phyloP scores from a whole-genome alignment of 1,140 invertebrate species.

The Nephotettix cincticeps region DNA sequence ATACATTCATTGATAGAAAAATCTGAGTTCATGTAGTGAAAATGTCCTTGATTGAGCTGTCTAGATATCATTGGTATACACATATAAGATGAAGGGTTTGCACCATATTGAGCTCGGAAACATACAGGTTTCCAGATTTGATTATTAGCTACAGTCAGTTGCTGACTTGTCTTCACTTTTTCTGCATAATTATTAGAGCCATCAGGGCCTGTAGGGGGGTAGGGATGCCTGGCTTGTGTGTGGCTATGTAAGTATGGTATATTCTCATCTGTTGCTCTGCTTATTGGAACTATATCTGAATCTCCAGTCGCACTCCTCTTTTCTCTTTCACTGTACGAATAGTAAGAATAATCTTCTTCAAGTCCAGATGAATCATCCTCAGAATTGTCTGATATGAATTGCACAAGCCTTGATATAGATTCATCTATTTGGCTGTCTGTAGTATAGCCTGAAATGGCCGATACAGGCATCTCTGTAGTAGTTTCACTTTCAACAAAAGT shows the following conservation, averaged over 20 bases:
- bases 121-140: slow-evolving; percentile 19
- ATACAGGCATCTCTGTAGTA: not conserved
- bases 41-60: not conserved
- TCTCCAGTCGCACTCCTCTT: not conserved
- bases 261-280: not conserved
- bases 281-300: not conserved
- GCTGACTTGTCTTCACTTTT: slow-evolving; percentile 16
- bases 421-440: not conserved
- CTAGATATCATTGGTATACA: not conserved
- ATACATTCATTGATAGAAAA: not conserved
- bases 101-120: not conserved
- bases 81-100: not conserved
- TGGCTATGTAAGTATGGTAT: not conserved
- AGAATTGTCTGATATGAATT: not conserved
- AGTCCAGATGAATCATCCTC: not conserved
- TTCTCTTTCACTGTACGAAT: not conserved
- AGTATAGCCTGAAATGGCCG: not conserved
- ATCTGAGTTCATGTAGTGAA: not conserved
- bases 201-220: slow-evolving; percentile 19
- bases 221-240: not conserved
- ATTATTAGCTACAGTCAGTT: slow-evolving; percentile 16
- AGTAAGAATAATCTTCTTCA: not conserved
- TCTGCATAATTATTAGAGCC: slow-evolving; percentile 7
- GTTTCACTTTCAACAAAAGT: not conserved
- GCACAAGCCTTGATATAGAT: not conserved